A percentile compares a stretch with the other conserved stretches of the same genome.
Evolutionary conservation across 2,888 invertebrate genomes (phyloP).

Genomic region (Scrobipalpa costella): DNA sequence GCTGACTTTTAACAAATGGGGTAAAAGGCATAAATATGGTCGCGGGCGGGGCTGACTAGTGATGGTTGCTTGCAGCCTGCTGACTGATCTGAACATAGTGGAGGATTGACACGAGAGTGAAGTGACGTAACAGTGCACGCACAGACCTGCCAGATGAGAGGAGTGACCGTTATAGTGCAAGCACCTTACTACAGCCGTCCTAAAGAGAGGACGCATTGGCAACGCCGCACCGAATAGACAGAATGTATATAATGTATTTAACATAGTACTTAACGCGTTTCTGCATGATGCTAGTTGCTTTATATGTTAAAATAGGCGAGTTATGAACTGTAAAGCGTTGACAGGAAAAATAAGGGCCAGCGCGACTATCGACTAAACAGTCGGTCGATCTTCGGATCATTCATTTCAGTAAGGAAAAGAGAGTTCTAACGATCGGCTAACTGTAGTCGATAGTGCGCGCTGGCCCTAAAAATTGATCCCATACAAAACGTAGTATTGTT

Average conservation of each 20-base stretch:
- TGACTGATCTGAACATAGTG: conserved; percentile 77
- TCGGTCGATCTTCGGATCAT: no score
- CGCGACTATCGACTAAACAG: no score
- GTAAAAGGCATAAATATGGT: conserved; percentile 28
- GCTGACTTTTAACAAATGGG: conserved; percentile 24
- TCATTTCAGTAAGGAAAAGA: no score
- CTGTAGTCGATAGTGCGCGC: no score
- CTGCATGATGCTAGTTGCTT: conserved; percentile 39
- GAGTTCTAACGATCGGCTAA: no score
- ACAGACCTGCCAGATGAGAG: neutral
- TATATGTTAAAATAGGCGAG: neutral
- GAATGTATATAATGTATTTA: conserved; percentile 39
- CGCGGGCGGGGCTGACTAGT: conserved; percentile 46
- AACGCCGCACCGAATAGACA: conserved; percentile 26
- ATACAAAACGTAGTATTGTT: no score
- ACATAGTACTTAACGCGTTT: conserved; percentile 34
- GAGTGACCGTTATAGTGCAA: neutral
- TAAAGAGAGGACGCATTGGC: conserved; percentile 18
- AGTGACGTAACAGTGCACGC: conserved; percentile 15
- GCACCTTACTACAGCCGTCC: conserved; percentile 16
- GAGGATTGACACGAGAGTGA: conserved; percentile 61
- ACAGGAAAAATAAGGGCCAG: no score
- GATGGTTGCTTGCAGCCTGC: conserved; percentile 74
- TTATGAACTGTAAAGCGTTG: neutral
- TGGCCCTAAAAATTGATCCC: no score